phyloP scores from a whole-genome alignment of 1,140 invertebrate species.

The Lucilia sericata region DNA sequence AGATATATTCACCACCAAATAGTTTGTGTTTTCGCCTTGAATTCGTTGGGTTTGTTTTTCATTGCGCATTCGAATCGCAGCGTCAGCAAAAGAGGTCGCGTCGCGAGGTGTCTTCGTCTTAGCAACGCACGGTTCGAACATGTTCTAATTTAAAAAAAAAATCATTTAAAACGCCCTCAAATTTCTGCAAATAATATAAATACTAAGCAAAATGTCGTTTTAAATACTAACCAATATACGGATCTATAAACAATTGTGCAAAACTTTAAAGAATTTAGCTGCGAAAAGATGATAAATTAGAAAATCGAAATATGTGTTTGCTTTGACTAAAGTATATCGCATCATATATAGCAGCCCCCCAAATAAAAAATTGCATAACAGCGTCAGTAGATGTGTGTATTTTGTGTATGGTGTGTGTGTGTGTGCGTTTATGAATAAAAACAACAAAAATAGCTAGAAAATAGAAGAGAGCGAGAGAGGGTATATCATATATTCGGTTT shows the following conservation, averaged over 20 bases:
- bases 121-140: slow-evolving; percentile 32
- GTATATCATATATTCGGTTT: neutral
- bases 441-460: neutral
- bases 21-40: slow-evolving; percentile 4
- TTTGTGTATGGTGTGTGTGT: neutral
- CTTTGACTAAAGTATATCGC: slow-evolving; percentile 17
- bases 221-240: neutral
- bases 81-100: slow-evolving; percentile 36
- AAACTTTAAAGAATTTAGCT: slow-evolving; percentile 31
- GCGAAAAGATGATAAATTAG: slow-evolving; percentile 10
- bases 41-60: neutral
- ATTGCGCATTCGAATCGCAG: slow-evolving; percentile 35
- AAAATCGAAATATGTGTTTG: slow-evolving; percentile 22
- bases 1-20: slow-evolving; percentile 11
- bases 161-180: slow-evolving; percentile 18
- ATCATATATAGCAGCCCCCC: neutral
- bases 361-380: slow-evolving; percentile 49
- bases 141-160: slow-evolving; percentile 5
- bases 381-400: slow-evolving; percentile 32
- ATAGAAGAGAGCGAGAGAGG: neutral
- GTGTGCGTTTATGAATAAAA: neutral
- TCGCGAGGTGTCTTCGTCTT: slow-evolving; percentile 18
- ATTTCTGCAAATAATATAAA: neutral
- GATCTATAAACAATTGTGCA: neutral
- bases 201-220: slow-evolving; percentile 15